Evolutionary conservation across 2,888 invertebrate species (phyloP), one percentile per base, ranked within the genome.

Genomic region (Trisateles emortualis): DNA sequence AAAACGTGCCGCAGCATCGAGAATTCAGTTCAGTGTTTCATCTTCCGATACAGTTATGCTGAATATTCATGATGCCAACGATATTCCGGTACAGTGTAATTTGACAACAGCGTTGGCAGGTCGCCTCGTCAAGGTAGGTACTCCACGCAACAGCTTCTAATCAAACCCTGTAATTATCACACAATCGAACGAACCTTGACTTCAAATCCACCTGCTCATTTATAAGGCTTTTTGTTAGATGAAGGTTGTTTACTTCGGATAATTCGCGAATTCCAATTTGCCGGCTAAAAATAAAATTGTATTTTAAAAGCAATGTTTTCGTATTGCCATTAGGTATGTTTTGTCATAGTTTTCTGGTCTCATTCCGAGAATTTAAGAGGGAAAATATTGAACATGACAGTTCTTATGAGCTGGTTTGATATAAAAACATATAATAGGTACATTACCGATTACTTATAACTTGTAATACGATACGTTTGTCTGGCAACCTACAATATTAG

Each of bases 141-240:
- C 64, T 38, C 40, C 59, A 61, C 51, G 59, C 68, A 58, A 51
- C 61, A 64, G 61, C 50, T 39, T 63, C 68, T 65, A 73, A 75
- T 76, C 73, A 67, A 71, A 72, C 74, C 68, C 72, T 64, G 58
- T 72, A 76, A 78, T 78, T 77, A 70, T 70, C 59, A 54, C 55
- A 67, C 74, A 76, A 74, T 73, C 64, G 62, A 56, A 43, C 42
- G 40, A 70, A 59, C 83, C 84, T 84, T 85, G 83, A 73, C 77
- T 75, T 74, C 68, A 49, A 69, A 71, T 59, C 53, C 66, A 66
- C 36, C 56, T 70, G 58, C 64, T 68, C 69, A 68, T 72, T 76
- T 75, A 68, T 6, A 70, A 72, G 72, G 69, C 63, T 77, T 78
- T 79, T 76, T 68, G 72, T 78, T 65, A 46, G 59, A 69, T 61